phyloP scores from a whole-genome alignment of 2,888 invertebrate genomes.

The Ceraclea dissimilis region DNA sequence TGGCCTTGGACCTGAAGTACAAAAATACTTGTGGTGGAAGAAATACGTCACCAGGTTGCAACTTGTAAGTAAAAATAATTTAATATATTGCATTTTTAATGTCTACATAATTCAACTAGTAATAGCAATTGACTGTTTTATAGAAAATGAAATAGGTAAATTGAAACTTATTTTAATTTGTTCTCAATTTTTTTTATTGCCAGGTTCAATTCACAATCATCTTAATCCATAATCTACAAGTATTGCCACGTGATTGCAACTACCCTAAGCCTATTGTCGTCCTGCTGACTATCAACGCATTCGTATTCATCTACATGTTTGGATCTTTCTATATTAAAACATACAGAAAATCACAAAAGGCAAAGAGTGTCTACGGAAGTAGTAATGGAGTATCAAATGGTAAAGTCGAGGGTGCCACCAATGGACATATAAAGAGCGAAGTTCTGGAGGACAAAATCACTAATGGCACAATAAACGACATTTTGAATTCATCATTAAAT shows the following conservation, averaged over 20 bases:
- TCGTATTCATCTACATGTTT: slow-evolving; percentile 70
- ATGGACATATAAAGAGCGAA: slow-evolving; percentile 3
- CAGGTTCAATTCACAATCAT: slow-evolving; percentile 71
- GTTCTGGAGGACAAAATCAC: background rate
- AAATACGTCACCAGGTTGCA: slow-evolving; percentile 82
- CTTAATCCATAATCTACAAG: slow-evolving; percentile 59
- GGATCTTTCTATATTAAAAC: slow-evolving; percentile 65
- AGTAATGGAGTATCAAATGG: background rate
- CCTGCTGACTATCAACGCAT: slow-evolving; percentile 59
- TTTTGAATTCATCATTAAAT: slow-evolving; percentile 4
- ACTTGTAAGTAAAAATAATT: slow-evolving; percentile 50
- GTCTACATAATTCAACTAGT: background rate
- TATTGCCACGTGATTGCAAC: slow-evolving; percentile 59
- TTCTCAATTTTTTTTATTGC: too few species aligned
- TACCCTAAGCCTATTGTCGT: slow-evolving; percentile 63
- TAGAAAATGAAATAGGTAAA: too few species aligned
- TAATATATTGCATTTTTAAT: background rate
- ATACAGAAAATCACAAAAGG: slow-evolving; percentile 42
- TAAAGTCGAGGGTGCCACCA: background rate
- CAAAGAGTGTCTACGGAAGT: background rate
- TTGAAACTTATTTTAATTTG: too few species aligned
- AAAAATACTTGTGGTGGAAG: slow-evolving; percentile 94
- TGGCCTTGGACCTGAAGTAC: slow-evolving; percentile 79
- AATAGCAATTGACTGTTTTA: background rate
- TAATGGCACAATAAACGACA: slow-evolving; percentile 3